Evolutionary conservation across 2,113 vertebrate genomes (phyloP).

Genomic region (Alouatta palliata): DNA sequence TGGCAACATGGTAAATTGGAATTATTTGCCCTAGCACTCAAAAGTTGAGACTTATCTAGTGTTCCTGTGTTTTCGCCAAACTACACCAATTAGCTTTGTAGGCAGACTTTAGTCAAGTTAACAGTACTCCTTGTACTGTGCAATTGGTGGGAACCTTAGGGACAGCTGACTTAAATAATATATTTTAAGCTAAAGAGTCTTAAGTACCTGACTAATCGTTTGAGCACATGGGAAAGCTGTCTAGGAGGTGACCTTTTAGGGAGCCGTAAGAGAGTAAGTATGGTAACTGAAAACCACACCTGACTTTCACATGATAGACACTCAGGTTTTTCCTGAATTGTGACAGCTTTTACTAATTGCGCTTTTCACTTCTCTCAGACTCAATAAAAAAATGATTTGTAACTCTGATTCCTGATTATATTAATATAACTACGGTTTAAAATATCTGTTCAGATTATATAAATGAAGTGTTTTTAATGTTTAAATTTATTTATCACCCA

Average conservation of each 20-base stretch:
- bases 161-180: neutral
- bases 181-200: neutral
- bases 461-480: neutral
- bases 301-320: neutral
- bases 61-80: conserved; percentile 24
- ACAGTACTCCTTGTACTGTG: accelerated
- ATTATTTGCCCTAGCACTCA: neutral
- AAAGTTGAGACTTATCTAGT: neutral
- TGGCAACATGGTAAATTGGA: conserved; percentile 7
- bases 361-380: neutral
- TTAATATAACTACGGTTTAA: neutral
- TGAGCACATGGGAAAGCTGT: neutral
- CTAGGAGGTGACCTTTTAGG: neutral
- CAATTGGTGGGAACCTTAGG: neutral
- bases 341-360: neutral
- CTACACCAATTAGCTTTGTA: neutral
- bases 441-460: neutral
- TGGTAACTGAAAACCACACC: neutral
- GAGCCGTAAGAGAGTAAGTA: neutral
- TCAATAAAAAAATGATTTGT: neutral
- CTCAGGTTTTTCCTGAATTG: neutral
- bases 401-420: neutral
- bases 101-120: neutral
- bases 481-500: neutral
- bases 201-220: neutral